Evolutionary conservation across 2,797 vertebrate species (phyloP), one percentile per base, ranked within the genome.

Genomic region (Oreochromis grahami): DNA sequence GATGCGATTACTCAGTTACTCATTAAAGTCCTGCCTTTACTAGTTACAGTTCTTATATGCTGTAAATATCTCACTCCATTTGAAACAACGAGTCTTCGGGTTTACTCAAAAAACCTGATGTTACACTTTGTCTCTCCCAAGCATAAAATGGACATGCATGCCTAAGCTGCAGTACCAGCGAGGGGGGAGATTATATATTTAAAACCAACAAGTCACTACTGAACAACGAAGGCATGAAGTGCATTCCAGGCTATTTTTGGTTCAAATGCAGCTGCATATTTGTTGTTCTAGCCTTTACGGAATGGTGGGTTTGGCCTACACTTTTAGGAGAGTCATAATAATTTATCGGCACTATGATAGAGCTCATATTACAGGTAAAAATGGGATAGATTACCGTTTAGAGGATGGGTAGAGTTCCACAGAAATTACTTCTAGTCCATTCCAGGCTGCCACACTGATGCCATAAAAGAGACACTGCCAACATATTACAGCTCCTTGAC

Each of bases 401-500:
- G 98, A 95, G 0, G 98, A 97, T 32, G 98, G 98, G 79, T 98
- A 99, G 15, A 99, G 97, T 85, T 99, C 99, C 87, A 99, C 98
- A 0, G 98, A 99, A 93, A 99, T 97, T 78, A 99, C 98, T 3
- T 99, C 96, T 50, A 99, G 94, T 14, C 98, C 98, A 0, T 99
- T 99, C 98, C 99, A 99, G 72, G 98, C 98, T 0, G 98, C 98
- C 3, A 98, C 98, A 56, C 97, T 97, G 89, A 96, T 94, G 2
- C 97, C 98, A 0, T 97, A 99, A 92, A 99, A 99, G 63, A 99
- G 96, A 94, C 99, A 99, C 94, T 99, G 98, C 97, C 97, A 98
- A 80, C 97, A 97, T 2, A 99, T 98, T 90, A 99, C 98, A 0
- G 98, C 97, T 0, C 97, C 98, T 91, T 98, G 97, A 3, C 97